Base-by-base conservation (phyloP, 2,113 vertebrate species). In the Dasyprocta punctata region DNA sequence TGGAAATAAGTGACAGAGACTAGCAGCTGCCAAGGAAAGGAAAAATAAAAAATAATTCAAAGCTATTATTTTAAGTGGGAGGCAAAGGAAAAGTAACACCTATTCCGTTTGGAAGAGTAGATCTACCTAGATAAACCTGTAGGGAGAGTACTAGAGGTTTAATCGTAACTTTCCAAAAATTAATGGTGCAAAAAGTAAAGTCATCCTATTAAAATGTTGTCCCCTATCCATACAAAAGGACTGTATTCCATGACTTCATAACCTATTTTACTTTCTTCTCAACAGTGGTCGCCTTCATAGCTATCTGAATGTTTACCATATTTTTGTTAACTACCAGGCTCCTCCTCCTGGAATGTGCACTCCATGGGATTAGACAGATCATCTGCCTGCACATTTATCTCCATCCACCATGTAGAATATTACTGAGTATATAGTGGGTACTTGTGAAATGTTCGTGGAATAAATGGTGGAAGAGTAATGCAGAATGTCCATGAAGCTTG, bases 51-150 rank as follows among this genome's bases (percentile, higher is more conserved):
- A 63, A 58, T 78, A 67, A 86, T 12, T 80, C 73, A 93, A 92
- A 96, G 67, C 24, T 8, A 28, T 58, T 47, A 9, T 81, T 28
- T 67, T 17, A 84, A 81, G 22, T 30, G 30, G 58, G 49, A 54
- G 33, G 30, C 22, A 56, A 56, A 81, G 52, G 30, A 83, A 86
- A 65, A 47, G 26, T 30, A 38, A 24, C n/a, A 49, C 6, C 12
- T 71, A 89, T 30, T 77, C 69, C 61, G 41, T 61, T 86, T 80
- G 69, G 65, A 91, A 92, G 80, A 78, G 16, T 58, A 44, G 69
- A 49, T 9, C 28, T 49, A 24, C 36, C 36, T 44, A 24, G 54
- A 13, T 36, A 54, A 67, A 5, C 86, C 14, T 41, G 8, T 5
- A 17, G 10, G 30, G 17, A 13, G 41, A 75, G 28, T 26, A 54